Base-by-base conservation (phyloP, 2,113 vertebrate species). In the Prinia subflava region DNA sequence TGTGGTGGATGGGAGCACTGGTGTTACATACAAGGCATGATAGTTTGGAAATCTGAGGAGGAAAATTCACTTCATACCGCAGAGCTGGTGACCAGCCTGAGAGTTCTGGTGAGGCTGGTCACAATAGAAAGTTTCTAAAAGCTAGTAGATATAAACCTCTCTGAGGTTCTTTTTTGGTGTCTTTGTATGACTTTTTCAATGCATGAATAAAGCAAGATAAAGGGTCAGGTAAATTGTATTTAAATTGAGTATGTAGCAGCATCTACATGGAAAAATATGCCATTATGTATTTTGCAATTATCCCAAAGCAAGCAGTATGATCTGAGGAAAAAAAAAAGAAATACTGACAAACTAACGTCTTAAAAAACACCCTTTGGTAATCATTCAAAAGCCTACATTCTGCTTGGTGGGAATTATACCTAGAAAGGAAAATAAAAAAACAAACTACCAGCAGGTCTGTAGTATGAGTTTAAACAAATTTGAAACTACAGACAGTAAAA, bases 71-170 rank as follows among this genome's bases (percentile, higher is more conserved):
- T 67, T 76, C 53, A 35, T 8, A 7, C 15, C 24, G 62, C 62
- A 60, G 53, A 75, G 44, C 56, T 90, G 44, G 22, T n/a, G 30
- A 60, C 37, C 62, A 85, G 33, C 41, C 75, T 19, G 27, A 64
- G 50, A 74, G 33, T 39, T 30, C 62, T 41, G 33, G 31, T 28
- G 63, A 88, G 25, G 17, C 46, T 83, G 49, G n/a, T 46, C 47
- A 35, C 0, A 0, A 49, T 1, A n/a, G 28, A 27, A 59, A 30
- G 10, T 31, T 83, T 53, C 44, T 3, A 59, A 68, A 69, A 23
- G 41, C 41, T 22, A 22, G 7, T 5, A 52, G n/a, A 6, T 78
- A 16, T 59, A 63, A 77, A 77, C 10, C 39, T 71, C 47, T 39
- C 27, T 35, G 52, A 63, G 23, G 27, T 82, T 82, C 42, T 83